Base-by-base conservation (phyloP, 2,888 invertebrate genomes). In the Meiosimyza decipiens region DNA sequence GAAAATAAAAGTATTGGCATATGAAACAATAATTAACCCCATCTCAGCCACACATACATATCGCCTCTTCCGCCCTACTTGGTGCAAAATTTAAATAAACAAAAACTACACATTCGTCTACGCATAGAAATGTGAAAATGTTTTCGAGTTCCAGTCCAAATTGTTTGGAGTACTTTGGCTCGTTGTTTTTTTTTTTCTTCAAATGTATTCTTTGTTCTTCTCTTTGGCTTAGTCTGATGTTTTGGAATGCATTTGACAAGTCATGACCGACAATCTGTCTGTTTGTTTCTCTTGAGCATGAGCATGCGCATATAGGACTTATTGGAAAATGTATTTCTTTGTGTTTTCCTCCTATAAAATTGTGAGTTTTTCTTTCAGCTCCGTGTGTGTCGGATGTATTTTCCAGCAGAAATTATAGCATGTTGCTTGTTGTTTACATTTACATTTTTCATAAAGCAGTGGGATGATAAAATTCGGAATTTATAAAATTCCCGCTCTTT, bases 241-340 rank as follows among this genome's bases (percentile, higher is more conserved):
- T 51, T 51, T 52, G 68, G 68, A 69, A 69, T 28, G 15, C 22
- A 50, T 69, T 69, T 68, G 68, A 59, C 67, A 67, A 67, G 55
- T 67, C 67, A 57, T 57, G 67, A 49, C 68, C 22, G 59, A 69
- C 60, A 69, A 69, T 7, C 51, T 18, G 33, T 28, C 47, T 7
- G 18, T 47, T 47, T 65, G 16, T 59, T 22, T 59, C 22, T 59
- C 16, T 18, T 22, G 59, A 13, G 54, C 9, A 22, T 9, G 69
- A n/a, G 60, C 69, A 69, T 69, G 69, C 69, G 69, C 52, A 33
- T 22, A 13, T 16, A 40, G 7, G n/a, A 40, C 40, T 9, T 9
- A 1, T 28, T 62, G 60, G 60, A 62, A 69, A 50, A 50, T 16
- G 4, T 28, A 28, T 28, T 28, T 28, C 18, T 40, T 49, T 64